Evolutionary conservation across 1,140 invertebrate species (phyloP), one percentile per base, ranked within the genome.

Genomic region (Eriosoma lanigerum): DNA sequence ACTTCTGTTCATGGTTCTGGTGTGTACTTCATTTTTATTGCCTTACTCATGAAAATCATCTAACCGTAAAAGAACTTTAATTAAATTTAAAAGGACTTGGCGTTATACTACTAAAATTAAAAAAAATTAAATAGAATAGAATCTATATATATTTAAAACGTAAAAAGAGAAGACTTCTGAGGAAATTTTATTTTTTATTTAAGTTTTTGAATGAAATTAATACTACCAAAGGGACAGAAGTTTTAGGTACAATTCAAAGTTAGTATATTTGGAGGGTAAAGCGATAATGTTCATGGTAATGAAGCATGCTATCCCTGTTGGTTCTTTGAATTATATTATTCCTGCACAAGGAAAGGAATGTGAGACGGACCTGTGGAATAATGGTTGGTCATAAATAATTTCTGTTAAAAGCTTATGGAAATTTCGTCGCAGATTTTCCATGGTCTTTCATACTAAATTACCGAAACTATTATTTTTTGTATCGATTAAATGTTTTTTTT

Each of bases 201-300:
- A 73, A 73, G 54, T 78, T 78, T 62, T 78, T 48, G 48, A 78
- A 78, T 52, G 54, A 78, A 76, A 58, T 76, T 76, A 73, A 73
- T 73, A 52, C 70, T 38, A 73, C 52, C 26, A 19, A 76, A 56
- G 32, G 52, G 50, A 60, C 75, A 46, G 21, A 62, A 60, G 75
- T 78, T 78, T 78, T 78, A 21, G 56, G 56, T 44, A 46, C 54
- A 29, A 38, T 78, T 60, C 54, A 62, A 78, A 78, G 54, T 62
- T 78, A 60, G 54, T 78, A 46, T 78, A 60, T 78, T 78, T 62
- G n/a, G 38, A 62, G 56, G 32, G 54, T 44, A 78, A 60, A 29
- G 56, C 21, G 54, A 78, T 78, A 78, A 78, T 60, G 32, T 78
- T 62, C 75, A 60, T 46, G 54, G 38, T 60, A 78, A 78, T 78